Conservation (phyloP, 2,888 invertebrate genomes). For the Tenthredo amoena region DNA sequence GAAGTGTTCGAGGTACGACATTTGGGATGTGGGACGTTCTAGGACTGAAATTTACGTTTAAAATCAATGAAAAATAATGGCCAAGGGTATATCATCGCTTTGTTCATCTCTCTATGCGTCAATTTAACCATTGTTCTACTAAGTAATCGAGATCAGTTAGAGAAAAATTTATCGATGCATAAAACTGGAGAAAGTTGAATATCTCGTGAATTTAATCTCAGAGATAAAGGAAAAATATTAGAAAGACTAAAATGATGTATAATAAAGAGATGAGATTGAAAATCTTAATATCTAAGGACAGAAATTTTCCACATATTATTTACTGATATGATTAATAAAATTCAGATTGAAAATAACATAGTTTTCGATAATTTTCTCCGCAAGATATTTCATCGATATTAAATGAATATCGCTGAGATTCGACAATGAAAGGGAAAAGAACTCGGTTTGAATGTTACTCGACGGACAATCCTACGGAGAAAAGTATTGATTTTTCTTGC, state of each 20-base stretch:
- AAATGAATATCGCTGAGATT: not conserved
- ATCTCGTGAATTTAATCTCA: not conserved
- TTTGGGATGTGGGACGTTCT: constrained; percentile 94
- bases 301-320: constrained; percentile 11
- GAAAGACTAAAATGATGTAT: not conserved
- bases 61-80: not conserved
- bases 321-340: constrained; percentile 38
- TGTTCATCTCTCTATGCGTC: not conserved
- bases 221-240: not conserved
- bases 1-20: constrained; percentile 95
- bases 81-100: not conserved
- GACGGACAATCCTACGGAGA: not conserved
- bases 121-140: not conserved
- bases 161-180: constrained; percentile 10
- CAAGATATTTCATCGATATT: not conserved
- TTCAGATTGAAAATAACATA: constrained; percentile 15
- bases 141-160: not conserved
- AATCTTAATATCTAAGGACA: constrained; percentile 14
- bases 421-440: not conserved
- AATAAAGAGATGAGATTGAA: not conserved
- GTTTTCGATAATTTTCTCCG: constrained; percentile 23
- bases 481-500: constrained; percentile 34
- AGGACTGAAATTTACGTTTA: constrained; percentile 82
- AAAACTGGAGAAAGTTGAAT: not conserved
- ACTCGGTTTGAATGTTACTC: not conserved